These are phyloP conservation scores for Dynastes tityus DNA, from an alignment of 2,888 invertebrate genomes.

Conservation along the genomic window DNA sequence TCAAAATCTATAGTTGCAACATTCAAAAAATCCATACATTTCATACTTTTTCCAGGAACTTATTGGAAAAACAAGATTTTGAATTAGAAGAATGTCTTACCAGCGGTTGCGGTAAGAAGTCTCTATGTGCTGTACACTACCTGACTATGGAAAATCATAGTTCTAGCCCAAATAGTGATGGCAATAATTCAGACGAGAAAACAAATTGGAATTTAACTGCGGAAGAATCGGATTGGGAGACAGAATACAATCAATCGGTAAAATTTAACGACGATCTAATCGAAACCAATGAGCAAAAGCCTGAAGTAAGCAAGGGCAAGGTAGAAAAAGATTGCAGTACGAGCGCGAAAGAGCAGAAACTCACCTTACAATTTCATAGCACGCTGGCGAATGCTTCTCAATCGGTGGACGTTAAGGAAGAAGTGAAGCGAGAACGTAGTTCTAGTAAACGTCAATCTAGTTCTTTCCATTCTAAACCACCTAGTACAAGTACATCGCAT, in stretches of 20 bases:
- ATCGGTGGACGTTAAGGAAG: slow-evolving; percentile 21
- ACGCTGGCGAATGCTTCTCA: slow-evolving; percentile 29
- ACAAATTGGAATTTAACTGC: slow-evolving; percentile 39
- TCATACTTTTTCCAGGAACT: slow-evolving; percentile 56
- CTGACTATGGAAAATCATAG: slow-evolving; percentile 60
- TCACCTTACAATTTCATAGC: slow-evolving; percentile 37
- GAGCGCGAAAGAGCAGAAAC: slow-evolving; percentile 13
- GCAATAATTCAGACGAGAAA: slow-evolving; percentile 50
- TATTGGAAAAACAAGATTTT: slow-evolving; percentile 62
- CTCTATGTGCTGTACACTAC: slow-evolving; percentile 64
- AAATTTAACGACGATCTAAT: slow-evolving; percentile 42
- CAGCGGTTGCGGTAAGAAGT: slow-evolving; percentile 57
- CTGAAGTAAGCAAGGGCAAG: neutral
- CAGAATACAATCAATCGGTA: slow-evolving; percentile 35
- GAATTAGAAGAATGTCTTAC: slow-evolving; percentile 64
- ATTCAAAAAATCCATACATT: slow-evolving; percentile 36
- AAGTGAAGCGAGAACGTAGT: slow-evolving; percentile 19
- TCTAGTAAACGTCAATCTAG: slow-evolving; percentile 5
- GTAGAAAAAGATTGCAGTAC: slow-evolving; percentile 28
- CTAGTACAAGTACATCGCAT: slow-evolving; percentile 12
- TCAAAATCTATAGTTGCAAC: slow-evolving; percentile 53
- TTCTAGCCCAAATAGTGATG: slow-evolving; percentile 51
- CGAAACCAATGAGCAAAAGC: slow-evolving; percentile 16
- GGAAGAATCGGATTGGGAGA: slow-evolving; percentile 51
- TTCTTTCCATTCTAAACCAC: slow-evolving; percentile 34